Evolutionary conservation across 1,140 invertebrate species (phyloP).

Genomic region (Panulirus ornatus): DNA sequence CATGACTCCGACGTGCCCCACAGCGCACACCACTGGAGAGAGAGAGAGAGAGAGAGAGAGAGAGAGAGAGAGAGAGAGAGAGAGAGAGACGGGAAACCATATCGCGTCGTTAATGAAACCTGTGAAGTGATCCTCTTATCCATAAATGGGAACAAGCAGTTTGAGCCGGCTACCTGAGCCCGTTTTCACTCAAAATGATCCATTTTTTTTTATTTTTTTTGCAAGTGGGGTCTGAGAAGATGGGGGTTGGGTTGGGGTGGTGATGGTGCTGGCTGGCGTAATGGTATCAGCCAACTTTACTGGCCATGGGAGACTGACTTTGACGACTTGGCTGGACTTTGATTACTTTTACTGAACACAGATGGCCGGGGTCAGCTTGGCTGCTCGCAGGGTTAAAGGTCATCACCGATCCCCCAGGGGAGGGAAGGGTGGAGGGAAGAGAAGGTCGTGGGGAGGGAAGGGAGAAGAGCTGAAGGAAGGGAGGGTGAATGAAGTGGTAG

Average conservation of each 20-base stretch:
- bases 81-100: neutral
- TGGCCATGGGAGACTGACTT: neutral
- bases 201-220: too few species aligned
- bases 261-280: too few species aligned
- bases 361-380: neutral
- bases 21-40: neutral
- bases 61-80: slow-evolving; percentile 32
- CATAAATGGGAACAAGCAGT: too few species aligned
- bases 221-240: too few species aligned
- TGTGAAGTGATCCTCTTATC: too few species aligned
- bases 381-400: neutral
- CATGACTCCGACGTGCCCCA: too few species aligned
- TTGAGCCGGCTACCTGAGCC: too few species aligned
- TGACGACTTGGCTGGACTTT: slow-evolving; percentile 20
- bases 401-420: neutral
- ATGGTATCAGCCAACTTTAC: too few species aligned
- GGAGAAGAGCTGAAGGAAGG: neutral
- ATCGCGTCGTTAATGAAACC: neutral
- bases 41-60: neutral
- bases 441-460: neutral
- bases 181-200: too few species aligned
- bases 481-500: neutral
- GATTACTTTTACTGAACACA: neutral
- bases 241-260: too few species aligned
- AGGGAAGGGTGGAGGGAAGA: slow-evolving; percentile 20